Evolutionary conservation across 2,113 vertebrate genomes (phyloP), one percentile per base, ranked within the genome.

Genomic region (Sinocyclocheilus rhinocerous): DNA sequence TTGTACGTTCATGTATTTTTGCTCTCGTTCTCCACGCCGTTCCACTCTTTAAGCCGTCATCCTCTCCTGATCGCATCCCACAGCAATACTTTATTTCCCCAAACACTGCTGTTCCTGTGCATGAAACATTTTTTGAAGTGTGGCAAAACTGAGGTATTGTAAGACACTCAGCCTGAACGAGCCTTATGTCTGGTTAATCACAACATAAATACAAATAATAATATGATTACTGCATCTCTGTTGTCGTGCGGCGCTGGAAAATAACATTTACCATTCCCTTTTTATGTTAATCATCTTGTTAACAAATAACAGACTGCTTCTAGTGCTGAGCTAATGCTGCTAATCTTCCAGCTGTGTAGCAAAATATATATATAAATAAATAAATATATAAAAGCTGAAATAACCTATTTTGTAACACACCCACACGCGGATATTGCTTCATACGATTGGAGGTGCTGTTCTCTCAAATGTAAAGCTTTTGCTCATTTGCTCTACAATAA

Each of bases 211-310:
- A 93, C 87, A 93, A 96, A 94, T 94, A 93, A 93, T 94, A 94
- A 95, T 94, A 93, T 93, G 94, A 95, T 95, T 94, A 95, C 91
- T 90, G 93, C 50, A 90, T 90, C 92, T 94, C 92, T 90, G 88
- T 87, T 89, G 90, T 89, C 84, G 89, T 89, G 69, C 89, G 80
- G 90, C 79, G 76, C 90, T 91, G 89, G 91, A 93, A 94, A 95
- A 95, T 92, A 92, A 92, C 92, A 93, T 95, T 95, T 94, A 91
- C 92, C 90, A 86, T 93, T 92, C 93, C 76, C 91, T 90, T 94
- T 94, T 95, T 92, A 94, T 91, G 94, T 91, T 95, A 96, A 96
- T 96, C 94, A 91, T 92, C 92, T 93, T 90, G 92, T 89, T 92
- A 92, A 91, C 88, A 93, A 93, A 91, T 92, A 94, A 93, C 92